These are phyloP conservation scores for Diaprepes abbreviatus DNA, from an alignment of 2,888 invertebrate genomes.

Conservation along the genomic window DNA sequence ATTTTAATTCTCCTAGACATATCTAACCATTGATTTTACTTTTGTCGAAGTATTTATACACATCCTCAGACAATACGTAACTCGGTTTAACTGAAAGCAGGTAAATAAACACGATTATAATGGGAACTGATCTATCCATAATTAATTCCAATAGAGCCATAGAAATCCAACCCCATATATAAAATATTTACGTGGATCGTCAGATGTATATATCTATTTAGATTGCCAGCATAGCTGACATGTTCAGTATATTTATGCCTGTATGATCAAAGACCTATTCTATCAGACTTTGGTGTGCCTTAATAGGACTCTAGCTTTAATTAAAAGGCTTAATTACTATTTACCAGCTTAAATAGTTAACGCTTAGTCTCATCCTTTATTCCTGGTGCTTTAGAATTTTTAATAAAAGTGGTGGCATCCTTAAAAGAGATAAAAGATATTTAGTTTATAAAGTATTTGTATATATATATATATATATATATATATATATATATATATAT, in stretches of 20 bases:
- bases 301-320: background rate
- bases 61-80: no score
- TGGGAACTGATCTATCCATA: background rate
- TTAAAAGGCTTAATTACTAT: background rate
- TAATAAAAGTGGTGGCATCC: no score
- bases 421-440: no score
- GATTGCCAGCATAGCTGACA: background rate
- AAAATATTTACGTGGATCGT: background rate
- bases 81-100: background rate
- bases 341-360: no score
- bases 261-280: slow-evolving; percentile 7
- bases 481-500: no score
- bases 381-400: no score
- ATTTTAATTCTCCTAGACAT: no score
- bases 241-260: background rate
- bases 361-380: no score
- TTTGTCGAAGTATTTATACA: no score
- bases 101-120: background rate
- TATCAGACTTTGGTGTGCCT: background rate
- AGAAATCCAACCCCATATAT: background rate
- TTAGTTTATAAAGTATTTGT: no score
- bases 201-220: slow-evolving; percentile 1
- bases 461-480: no score
- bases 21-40: no score
- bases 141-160: background rate